phyloP scores from a whole-genome alignment of 1,140 invertebrate genomes.

The Ganaspis sp. region DNA sequence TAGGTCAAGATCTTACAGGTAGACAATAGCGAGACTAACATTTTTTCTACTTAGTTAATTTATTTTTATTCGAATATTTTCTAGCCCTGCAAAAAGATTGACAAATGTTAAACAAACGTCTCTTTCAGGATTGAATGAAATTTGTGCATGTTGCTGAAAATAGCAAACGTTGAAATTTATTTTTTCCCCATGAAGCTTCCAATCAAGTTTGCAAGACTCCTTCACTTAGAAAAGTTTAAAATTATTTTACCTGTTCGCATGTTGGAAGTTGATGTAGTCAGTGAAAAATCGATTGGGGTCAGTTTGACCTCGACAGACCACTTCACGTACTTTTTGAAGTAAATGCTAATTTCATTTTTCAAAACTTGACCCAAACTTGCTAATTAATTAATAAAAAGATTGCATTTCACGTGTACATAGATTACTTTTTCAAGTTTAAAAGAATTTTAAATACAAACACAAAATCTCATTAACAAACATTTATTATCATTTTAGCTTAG shows the following conservation, averaged over 20 bases:
- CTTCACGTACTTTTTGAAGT: background rate
- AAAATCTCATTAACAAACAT: slow-evolving; percentile 9
- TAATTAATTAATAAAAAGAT: background rate
- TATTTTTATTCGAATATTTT: background rate
- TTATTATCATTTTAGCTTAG: slow-evolving; percentile 7
- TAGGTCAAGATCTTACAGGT: no score
- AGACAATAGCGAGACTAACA: no score
- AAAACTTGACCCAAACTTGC: background rate
- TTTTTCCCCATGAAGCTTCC: background rate
- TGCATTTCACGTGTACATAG: background rate
- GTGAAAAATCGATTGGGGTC: slow-evolving; percentile 12
- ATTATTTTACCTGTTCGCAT: slow-evolving; percentile 10
- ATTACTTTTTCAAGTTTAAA: background rate
- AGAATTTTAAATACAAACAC: background rate
- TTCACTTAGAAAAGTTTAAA: background rate
- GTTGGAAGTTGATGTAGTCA: background rate
- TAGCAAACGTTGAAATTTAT: background rate
- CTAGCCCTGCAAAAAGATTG: background rate
- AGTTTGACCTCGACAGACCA: background rate
- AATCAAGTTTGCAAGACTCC: background rate
- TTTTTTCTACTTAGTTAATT: no score
- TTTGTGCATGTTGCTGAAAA: background rate
- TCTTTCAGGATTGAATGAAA: background rate
- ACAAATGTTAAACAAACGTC: background rate
- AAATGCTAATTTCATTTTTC: background rate